phyloP scores from a whole-genome alignment of 2,888 invertebrate genomes.

The Papilio gigon region DNA sequence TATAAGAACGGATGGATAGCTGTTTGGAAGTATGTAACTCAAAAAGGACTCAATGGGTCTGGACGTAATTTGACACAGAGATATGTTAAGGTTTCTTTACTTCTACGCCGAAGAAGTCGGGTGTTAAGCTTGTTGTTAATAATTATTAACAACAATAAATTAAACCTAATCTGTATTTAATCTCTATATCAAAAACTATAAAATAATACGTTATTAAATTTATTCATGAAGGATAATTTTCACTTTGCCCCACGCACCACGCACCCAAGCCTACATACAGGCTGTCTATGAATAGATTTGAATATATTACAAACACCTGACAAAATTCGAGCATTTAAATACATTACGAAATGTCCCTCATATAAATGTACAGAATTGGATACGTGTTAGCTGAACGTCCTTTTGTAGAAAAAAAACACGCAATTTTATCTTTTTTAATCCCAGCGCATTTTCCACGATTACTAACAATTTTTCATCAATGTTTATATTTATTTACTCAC shows the following conservation, averaged over 20 bases:
- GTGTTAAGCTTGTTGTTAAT: too few relatives aligned
- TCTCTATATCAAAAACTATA: not conserved
- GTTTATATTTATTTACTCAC: too few relatives aligned
- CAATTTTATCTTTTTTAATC: not conserved
- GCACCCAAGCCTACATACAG: not conserved
- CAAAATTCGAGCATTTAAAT: conserved; percentile 25
- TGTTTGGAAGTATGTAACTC: too few relatives aligned
- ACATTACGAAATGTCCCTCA: conserved; percentile 3
- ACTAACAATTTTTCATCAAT: too few relatives aligned
- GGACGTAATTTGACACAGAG: too few relatives aligned
- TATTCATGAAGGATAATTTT: not conserved
- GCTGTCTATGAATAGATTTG: conserved; percentile 28
- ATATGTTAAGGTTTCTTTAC: too few relatives aligned
- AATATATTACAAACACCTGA: conserved; percentile 25
- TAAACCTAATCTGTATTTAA: too few relatives aligned
- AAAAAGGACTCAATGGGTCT: too few relatives aligned
- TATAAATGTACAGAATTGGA: not conserved
- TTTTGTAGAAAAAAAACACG: conserved; percentile 1
- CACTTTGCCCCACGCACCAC: not conserved
- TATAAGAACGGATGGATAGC: too few relatives aligned
- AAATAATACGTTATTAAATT: not conserved
- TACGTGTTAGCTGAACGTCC: not conserved
- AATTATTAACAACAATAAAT: too few relatives aligned
- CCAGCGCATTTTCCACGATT: too few relatives aligned
- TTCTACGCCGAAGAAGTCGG: too few relatives aligned